These are phyloP conservation scores for Amazona vittata DNA, from an alignment of 2,113 vertebrate species.

Conservation along the genomic window DNA sequence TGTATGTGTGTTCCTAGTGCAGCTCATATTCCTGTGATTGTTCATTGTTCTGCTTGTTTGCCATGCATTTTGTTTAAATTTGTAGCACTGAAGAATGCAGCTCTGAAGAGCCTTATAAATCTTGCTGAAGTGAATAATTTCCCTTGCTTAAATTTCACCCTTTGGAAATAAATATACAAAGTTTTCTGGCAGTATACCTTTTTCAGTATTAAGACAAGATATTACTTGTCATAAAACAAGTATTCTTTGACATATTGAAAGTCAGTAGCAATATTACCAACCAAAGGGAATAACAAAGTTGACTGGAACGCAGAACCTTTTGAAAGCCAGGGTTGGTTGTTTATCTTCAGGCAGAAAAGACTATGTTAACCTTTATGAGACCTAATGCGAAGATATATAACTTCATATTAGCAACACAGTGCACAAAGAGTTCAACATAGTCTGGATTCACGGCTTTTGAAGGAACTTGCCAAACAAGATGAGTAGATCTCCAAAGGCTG, in stretches of 20 bases:
- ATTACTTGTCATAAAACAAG: conserved; percentile 14
- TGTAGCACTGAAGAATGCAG: neutral
- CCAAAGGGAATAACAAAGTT: neutral
- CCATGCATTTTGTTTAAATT: conserved; percentile 33
- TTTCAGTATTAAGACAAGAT: neutral
- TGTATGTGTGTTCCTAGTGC: neutral
- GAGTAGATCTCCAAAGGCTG: neutral
- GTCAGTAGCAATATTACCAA: neutral
- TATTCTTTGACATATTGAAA: neutral
- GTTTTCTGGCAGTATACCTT: conserved; percentile 19
- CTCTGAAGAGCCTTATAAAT: conserved; percentile 27
- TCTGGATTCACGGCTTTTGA: neutral
- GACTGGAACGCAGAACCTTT: neutral
- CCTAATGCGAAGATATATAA: neutral
- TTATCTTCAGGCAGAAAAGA: neutral
- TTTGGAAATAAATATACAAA: conserved; percentile 30
- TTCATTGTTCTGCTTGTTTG: neutral
- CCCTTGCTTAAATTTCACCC: conserved; percentile 7
- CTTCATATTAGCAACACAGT: neutral
- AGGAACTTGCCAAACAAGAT: neutral
- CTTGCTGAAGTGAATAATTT: conserved; percentile 34
- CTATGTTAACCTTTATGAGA: neutral
- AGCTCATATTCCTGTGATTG: neutral
- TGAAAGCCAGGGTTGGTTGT: neutral
- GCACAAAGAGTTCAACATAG: neutral